These are phyloP conservation scores for Drosophila saltans DNA, from an alignment of 1,140 invertebrate species.

Conservation along the genomic window DNA sequence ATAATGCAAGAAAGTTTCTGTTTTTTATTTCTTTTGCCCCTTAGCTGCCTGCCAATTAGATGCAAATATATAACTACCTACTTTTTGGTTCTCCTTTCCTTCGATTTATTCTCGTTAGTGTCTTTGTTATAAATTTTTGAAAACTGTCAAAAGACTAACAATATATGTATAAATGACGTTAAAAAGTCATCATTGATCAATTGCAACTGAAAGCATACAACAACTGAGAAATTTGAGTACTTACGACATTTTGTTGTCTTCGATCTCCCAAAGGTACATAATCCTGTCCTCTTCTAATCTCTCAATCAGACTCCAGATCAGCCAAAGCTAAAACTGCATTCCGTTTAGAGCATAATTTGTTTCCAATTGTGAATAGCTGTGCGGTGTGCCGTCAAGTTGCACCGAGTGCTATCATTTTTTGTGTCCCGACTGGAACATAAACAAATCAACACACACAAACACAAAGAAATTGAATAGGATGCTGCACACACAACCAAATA, in stretches of 20 bases:
- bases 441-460: conserved; percentile 65
- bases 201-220: no score
- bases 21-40: conserved; percentile 29
- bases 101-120: conserved; percentile 13
- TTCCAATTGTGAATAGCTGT: conserved; percentile 62
- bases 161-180: not conserved
- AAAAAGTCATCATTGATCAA: not conserved
- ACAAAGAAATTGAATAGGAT: no score
- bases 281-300: not conserved
- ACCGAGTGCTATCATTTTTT: conserved; percentile 45
- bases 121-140: not conserved
- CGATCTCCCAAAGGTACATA: not conserved
- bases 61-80: conserved; percentile 67
- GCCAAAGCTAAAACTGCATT: conserved; percentile 33
- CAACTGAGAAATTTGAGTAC: no score
- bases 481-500: no score
- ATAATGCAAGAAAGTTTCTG: not conserved
- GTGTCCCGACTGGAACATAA: conserved; percentile 52
- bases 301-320: not conserved
- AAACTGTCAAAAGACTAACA: conserved; percentile 36
- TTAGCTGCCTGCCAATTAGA: conserved; percentile 72
- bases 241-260: not conserved
- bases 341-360: conserved; percentile 77
- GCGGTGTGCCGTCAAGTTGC: conserved; percentile 38
- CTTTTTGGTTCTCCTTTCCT: conserved; percentile 1